phyloP scores from a whole-genome alignment of 2,113 vertebrate species.

The Cyanocitta stelleri region DNA sequence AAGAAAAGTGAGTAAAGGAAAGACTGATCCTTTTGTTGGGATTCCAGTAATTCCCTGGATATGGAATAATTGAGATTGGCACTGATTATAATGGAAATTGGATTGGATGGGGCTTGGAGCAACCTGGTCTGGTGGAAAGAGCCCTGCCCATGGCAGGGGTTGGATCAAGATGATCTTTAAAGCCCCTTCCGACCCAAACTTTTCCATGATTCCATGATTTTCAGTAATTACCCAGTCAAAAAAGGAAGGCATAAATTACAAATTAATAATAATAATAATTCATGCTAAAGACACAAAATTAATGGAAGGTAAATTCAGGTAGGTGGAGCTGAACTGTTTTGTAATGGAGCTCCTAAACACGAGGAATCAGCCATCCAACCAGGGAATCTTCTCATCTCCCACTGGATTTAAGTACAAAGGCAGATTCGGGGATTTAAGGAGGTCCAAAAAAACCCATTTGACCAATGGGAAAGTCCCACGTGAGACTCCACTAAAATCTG shows the following conservation, averaged over 20 bases:
- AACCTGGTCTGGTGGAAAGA: background rate
- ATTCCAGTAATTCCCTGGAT: background rate
- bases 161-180: background rate
- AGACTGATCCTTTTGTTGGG: background rate
- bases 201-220: background rate
- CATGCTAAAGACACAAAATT: background rate
- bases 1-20: background rate
- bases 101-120: background rate
- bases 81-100: background rate
- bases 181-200: background rate
- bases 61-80: background rate
- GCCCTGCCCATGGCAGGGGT: background rate
- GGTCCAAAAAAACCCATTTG: background rate
- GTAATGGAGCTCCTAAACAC: background rate
- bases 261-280: background rate
- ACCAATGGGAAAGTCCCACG: rapidly evolving
- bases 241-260: background rate
- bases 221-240: background rate
- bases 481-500: background rate
- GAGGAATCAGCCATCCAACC: background rate
- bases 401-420: rapidly evolving
- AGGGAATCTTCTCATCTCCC: background rate
- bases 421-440: background rate
- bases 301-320: background rate
- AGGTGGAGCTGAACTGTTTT: background rate